Evolutionary conservation across 2,113 vertebrate species (phyloP).

Genomic region (Salvelinus namaycush): DNA sequence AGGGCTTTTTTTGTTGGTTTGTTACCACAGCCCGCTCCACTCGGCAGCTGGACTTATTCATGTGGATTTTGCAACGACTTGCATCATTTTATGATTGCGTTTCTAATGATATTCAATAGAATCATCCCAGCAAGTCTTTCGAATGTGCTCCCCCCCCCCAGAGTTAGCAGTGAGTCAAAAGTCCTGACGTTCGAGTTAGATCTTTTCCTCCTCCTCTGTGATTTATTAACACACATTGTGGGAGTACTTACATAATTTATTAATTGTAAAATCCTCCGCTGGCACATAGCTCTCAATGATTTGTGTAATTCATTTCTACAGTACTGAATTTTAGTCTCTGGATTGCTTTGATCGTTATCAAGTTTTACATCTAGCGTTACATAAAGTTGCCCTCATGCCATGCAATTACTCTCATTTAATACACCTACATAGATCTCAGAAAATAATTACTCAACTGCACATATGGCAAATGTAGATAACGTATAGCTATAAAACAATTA

Average conservation of each 20-base stretch:
- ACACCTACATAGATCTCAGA: too few relatives aligned
- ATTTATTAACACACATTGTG: too few relatives aligned
- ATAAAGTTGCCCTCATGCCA: neutral
- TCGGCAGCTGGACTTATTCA: constrained; percentile 3
- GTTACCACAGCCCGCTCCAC: neutral
- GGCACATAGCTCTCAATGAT: neutral
- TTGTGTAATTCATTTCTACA: neutral
- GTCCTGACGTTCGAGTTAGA: neutral
- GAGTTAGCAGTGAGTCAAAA: neutral
- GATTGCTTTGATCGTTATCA: neutral
- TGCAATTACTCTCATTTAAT: neutral
- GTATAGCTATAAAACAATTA: too few relatives aligned
- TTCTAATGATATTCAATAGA: neutral
- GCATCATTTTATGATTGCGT: constrained; percentile 36
- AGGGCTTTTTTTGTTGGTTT: neutral
- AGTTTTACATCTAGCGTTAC: neutral
- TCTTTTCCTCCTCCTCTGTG: neutral
- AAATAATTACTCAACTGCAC: neutral
- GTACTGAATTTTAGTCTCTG: neutral
- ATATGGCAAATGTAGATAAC: neutral
- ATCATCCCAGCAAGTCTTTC: too few relatives aligned
- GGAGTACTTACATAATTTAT: neutral
- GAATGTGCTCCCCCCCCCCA: too few relatives aligned
- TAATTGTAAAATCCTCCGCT: neutral
- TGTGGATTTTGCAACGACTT: constrained; percentile 43